Conservation (phyloP, 2,797 vertebrate genomes). For the Aulostomus chinensis region DNA sequence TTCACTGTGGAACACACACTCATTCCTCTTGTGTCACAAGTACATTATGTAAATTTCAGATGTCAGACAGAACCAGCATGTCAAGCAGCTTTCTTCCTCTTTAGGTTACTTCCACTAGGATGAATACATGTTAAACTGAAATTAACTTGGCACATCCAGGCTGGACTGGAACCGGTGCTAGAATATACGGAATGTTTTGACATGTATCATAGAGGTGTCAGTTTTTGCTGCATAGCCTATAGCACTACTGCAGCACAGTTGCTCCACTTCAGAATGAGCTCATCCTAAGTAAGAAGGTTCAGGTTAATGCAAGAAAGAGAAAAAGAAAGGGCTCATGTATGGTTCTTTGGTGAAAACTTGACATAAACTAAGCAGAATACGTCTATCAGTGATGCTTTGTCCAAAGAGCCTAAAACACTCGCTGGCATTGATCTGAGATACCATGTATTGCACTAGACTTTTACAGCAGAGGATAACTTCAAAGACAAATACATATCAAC, state of each 20-base stretch:
- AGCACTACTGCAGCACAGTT: conserved; percentile 1
- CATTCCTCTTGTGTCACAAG: no score
- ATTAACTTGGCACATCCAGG: conserved; percentile 28
- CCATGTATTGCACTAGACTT: background rate
- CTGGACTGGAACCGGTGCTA: conserved; percentile 11
- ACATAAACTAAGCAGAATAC: no score
- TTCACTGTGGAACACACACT: background rate
- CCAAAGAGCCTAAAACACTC: background rate
- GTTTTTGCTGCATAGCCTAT: conserved; percentile 6
- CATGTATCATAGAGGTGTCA: conserved; percentile 10
- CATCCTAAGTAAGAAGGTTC: no score
- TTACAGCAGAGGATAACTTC: background rate
- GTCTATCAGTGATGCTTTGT: no score
- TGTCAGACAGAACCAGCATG: no score
- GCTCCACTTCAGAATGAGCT: conserved; percentile 13
- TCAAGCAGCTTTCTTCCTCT: no score
- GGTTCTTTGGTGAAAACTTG: conserved; percentile 2
- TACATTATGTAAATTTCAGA: no score
- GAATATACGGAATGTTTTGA: conserved; percentile 13
- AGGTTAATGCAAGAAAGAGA: conserved; percentile 10
- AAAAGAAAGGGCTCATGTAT: conserved; percentile 1
- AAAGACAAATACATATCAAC: background rate
- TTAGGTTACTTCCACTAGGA: no score
- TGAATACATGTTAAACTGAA: conserved; percentile 34
- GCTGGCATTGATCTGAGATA: conserved; percentile 1